Evolutionary conservation across 2,113 vertebrate genomes (phyloP).

Genomic region (Amazona vittata): DNA sequence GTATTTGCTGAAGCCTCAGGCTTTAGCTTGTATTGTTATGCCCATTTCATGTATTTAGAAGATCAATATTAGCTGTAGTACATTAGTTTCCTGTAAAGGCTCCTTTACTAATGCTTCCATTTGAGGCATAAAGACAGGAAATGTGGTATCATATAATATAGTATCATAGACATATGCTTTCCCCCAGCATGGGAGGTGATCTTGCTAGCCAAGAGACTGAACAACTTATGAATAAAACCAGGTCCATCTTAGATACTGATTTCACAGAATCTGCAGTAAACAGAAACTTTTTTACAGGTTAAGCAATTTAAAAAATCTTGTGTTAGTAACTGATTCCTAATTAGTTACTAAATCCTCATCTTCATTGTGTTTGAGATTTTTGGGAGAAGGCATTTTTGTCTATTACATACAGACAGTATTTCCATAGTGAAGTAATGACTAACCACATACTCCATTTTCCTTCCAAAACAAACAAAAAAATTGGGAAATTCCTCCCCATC

Average conservation of each 20-base stretch:
- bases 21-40: background rate
- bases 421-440: background rate
- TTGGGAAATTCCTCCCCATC: accelerated
- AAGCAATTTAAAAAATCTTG: background rate
- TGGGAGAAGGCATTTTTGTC: background rate
- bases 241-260: background rate
- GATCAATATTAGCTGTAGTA: background rate
- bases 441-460: background rate
- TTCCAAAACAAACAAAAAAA: background rate
- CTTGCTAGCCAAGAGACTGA: background rate
- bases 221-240: background rate
- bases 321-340: background rate
- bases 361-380: background rate
- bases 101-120: background rate
- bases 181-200: background rate
- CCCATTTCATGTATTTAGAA: background rate
- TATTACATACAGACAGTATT: background rate
- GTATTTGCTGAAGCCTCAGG: accelerated
- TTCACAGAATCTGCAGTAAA: background rate
- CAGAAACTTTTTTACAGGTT: background rate
- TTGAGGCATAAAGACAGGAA: background rate
- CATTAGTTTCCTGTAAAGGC: background rate
- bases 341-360: background rate
- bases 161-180: background rate
- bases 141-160: background rate